Conservation (phyloP, 2,888 invertebrate genomes). For the Nemapogon koenigi region DNA sequence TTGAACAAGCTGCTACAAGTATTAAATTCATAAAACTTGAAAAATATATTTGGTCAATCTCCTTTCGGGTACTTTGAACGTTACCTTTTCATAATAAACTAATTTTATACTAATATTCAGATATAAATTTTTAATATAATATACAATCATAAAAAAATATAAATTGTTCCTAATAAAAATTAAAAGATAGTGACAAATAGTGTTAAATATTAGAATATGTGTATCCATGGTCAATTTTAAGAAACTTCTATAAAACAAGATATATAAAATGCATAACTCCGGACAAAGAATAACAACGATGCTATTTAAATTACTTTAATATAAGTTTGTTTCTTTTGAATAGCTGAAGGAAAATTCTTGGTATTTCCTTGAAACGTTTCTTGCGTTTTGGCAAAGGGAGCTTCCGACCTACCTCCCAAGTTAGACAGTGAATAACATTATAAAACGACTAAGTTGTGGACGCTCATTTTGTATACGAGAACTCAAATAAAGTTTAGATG, state of each 20-base stretch:
- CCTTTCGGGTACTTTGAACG: not conserved
- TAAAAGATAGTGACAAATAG: too few relatives aligned
- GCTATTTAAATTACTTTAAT: constrained; percentile 52
- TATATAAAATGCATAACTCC: constrained; percentile 38
- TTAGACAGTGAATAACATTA: constrained; percentile 25
- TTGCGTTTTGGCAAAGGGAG: constrained; percentile 28
- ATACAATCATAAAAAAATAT: not conserved
- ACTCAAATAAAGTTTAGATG: too few relatives aligned
- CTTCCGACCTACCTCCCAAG: constrained; percentile 38
- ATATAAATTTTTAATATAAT: not conserved
- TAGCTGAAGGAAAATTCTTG: constrained; percentile 48
- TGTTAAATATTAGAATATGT: too few relatives aligned
- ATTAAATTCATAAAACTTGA: constrained; percentile 47
- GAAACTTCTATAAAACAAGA: too few relatives aligned
- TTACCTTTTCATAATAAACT: not conserved
- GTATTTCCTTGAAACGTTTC: constrained; percentile 54
- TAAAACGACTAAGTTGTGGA: constrained; percentile 5
- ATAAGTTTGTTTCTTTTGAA: constrained; percentile 50
- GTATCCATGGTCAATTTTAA: too few relatives aligned
- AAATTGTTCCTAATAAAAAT: not conserved
- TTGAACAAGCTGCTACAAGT: constrained; percentile 48
- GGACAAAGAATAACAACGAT: constrained; percentile 42
- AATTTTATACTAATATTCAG: not conserved
- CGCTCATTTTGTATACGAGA: too few relatives aligned
- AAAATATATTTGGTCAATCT: constrained; percentile 3